A percentile compares a stretch with the other conserved stretches of the same genome.
Evolutionary conservation across 1,140 invertebrate genomes (phyloP).

Genomic region (Lordiphosa mommai): DNA sequence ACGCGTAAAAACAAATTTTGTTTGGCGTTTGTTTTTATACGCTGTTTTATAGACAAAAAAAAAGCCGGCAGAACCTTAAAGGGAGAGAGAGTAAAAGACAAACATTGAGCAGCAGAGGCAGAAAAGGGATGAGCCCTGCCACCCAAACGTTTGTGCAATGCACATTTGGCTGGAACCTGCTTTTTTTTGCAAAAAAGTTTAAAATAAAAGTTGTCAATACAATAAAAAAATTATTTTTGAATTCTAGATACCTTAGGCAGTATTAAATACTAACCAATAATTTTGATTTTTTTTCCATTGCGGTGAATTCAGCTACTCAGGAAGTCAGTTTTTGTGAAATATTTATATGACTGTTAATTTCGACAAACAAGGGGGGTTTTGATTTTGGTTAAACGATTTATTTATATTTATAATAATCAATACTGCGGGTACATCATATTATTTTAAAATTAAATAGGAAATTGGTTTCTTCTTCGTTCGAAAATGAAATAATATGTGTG

Average conservation of each 20-base stretch:
- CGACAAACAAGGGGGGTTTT: neutral
- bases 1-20: slow-evolving; percentile 30
- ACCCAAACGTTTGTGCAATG: no score
- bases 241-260: no score
- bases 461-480: neutral
- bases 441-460: neutral
- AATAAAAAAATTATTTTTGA: no score
- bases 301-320: no score
- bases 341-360: no score
- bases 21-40: slow-evolving; percentile 39
- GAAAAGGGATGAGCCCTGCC: slow-evolving; percentile 15
- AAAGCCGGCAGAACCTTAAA: slow-evolving; percentile 53
- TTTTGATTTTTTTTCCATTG: no score
- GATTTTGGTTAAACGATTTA: neutral
- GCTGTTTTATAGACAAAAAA: slow-evolving; percentile 33
- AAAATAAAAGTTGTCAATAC: no score
- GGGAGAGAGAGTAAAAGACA: slow-evolving; percentile 8
- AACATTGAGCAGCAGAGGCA: slow-evolving; percentile 9
- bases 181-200: no score
- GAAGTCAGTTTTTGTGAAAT: no score
- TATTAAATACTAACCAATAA: no score
- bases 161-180: no score
- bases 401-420: neutral
- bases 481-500: no score
- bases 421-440: neutral